Conservation (phyloP, 2,113 vertebrate genomes). For the Peromyscus californicus region DNA sequence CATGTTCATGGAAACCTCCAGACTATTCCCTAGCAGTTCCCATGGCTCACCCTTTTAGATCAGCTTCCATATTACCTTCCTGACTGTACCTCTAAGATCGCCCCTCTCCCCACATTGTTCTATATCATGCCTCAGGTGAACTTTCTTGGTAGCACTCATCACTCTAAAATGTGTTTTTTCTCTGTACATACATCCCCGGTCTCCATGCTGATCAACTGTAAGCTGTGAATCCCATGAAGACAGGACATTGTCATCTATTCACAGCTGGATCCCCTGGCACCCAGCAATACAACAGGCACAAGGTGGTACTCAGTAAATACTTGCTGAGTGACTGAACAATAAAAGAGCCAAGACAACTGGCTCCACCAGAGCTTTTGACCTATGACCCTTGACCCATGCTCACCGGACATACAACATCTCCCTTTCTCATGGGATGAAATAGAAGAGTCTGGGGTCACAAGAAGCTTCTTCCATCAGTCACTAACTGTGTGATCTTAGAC, state of each 20-base stretch:
- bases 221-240: not conserved
- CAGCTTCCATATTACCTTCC: not conserved
- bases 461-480: not conserved
- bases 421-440: not conserved
- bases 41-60: not conserved
- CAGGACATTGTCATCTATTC: not conserved
- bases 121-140: not conserved
- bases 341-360: not conserved
- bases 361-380: not conserved
- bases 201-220: not conserved
- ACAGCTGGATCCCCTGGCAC: not conserved
- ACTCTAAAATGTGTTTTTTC: not conserved
- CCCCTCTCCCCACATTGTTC: not conserved
- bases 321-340: not conserved
- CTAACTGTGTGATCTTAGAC: not conserved
- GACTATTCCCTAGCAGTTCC: not conserved
- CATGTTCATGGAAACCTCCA: slow-evolving; percentile 27
- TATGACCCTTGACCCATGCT: not conserved
- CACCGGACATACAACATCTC: not conserved
- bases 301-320: not conserved
- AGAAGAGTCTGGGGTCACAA: not conserved
- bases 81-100: not conserved
- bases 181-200: not conserved
- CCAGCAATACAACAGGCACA: not conserved
- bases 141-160: not conserved